Conservation (phyloP, 2,113 vertebrate species). For the Microcebus lehilahytsara region DNA sequence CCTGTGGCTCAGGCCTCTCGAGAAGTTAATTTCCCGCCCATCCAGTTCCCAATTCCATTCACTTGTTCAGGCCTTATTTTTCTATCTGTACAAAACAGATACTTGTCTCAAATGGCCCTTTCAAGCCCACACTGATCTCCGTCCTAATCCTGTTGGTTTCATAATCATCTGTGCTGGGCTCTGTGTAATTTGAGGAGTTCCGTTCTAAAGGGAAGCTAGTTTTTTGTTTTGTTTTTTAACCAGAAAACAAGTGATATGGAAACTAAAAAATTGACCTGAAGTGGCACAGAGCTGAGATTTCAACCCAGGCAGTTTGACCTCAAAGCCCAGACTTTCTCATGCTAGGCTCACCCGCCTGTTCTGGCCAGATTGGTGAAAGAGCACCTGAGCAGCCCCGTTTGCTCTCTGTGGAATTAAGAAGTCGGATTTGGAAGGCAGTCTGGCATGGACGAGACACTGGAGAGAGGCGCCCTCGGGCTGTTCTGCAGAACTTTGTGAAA, state of each 20-base stretch:
- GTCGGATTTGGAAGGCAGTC: background rate
- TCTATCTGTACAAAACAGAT: background rate
- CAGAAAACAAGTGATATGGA: background rate
- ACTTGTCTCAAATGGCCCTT: background rate
- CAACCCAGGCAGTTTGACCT: background rate
- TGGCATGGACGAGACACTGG: rapidly evolving
- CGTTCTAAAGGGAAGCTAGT: background rate
- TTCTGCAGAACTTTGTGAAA: background rate
- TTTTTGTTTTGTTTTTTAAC: background rate
- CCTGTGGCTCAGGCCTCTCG: background rate
- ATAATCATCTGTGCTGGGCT: background rate
- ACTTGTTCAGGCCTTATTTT: background rate
- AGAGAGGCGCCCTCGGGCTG: background rate
- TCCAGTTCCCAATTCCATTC: background rate
- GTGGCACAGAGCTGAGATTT: background rate
- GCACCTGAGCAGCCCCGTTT: rapidly evolving
- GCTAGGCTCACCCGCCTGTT: no score
- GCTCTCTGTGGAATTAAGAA: rapidly evolving
- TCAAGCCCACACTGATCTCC: rapidly evolving
- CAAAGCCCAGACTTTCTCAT: background rate
- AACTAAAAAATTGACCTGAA: background rate
- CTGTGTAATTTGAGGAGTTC: rapidly evolving
- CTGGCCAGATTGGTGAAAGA: rapidly evolving
- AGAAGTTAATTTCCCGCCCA: background rate
- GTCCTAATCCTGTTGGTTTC: background rate